These are phyloP conservation scores for Alexandromys oeconomus DNA, from an alignment of 2,797 vertebrate species.

Conservation along the genomic window DNA sequence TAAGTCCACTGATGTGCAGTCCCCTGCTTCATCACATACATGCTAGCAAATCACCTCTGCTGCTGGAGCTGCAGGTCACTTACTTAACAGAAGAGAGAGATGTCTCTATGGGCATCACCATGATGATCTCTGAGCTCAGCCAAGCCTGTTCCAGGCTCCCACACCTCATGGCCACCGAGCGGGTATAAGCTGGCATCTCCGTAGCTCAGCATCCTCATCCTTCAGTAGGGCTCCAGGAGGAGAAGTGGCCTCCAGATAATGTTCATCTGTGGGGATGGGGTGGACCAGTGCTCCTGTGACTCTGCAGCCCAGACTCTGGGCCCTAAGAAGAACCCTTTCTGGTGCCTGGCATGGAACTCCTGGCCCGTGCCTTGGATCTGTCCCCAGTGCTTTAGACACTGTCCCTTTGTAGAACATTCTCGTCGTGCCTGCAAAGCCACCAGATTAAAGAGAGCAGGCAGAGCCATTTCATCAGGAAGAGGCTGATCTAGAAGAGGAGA, in stretches of 20 bases:
- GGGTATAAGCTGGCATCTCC: neutral
- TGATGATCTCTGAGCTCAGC: neutral
- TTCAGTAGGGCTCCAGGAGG: neutral
- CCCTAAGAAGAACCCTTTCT: neutral
- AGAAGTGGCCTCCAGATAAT: neutral
- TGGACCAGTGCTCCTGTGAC: rapidly evolving
- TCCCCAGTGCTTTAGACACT: neutral
- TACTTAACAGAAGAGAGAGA: neutral
- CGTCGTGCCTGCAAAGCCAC: neutral
- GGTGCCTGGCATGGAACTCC: neutral
- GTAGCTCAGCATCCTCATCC: neutral
- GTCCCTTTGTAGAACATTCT: neutral
- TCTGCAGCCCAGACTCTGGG: neutral
- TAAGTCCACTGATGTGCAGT: neutral
- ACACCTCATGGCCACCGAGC: neutral
- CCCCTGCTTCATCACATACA: rapidly evolving
- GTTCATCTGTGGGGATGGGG: rapidly evolving
- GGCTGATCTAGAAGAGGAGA: neutral
- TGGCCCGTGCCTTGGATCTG: neutral
- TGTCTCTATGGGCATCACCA: rapidly evolving
- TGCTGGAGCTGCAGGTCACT: neutral
- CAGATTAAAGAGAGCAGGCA: neutral
- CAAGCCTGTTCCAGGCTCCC: neutral
- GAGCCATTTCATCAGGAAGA: neutral
- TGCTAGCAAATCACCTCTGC: neutral